A percentile compares a stretch with the other conserved stretches of the same genome.
These are phyloP conservation scores for Paramormyrops kingsleyae DNA, from an alignment of 2,113 vertebrate species.

Conservation along the genomic window DNA sequence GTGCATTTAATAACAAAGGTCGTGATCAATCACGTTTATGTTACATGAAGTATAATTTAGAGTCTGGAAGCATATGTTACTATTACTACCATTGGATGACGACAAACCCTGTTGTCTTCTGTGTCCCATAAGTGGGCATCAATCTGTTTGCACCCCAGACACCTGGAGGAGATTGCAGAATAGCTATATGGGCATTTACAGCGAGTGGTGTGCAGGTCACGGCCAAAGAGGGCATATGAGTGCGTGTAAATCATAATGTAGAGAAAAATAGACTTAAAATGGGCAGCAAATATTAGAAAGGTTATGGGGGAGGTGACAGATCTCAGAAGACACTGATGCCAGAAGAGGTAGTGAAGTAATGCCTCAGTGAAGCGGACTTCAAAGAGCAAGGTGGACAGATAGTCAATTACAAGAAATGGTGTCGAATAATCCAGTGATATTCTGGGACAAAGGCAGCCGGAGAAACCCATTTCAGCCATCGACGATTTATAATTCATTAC, in stretches of 20 bases:
- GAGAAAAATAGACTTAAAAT: background rate
- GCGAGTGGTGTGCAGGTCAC: background rate
- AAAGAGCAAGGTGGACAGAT: conserved; percentile 20
- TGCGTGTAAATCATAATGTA: background rate
- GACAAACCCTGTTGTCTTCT: background rate
- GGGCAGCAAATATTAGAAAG: background rate
- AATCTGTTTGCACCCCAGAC: background rate
- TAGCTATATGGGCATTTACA: background rate
- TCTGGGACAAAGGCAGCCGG: conserved; percentile 10
- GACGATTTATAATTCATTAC: conserved; percentile 18
- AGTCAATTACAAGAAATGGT: conserved; percentile 8
- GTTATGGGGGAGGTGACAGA: background rate
- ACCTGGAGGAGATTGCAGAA: background rate
- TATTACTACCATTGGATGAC: background rate
- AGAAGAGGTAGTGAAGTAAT: background rate
- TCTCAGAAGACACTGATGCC: background rate
- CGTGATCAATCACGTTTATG: background rate
- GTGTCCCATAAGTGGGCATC: background rate
- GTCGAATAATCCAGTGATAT: conserved; percentile 5
- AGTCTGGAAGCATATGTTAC: background rate
- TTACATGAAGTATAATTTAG: background rate
- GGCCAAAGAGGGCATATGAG: background rate
- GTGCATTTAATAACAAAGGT: background rate
- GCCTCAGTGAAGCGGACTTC: background rate
- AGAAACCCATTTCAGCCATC: background rate